Conservation (phyloP, 2,113 vertebrate species). For the Sebastes schlegelii region DNA sequence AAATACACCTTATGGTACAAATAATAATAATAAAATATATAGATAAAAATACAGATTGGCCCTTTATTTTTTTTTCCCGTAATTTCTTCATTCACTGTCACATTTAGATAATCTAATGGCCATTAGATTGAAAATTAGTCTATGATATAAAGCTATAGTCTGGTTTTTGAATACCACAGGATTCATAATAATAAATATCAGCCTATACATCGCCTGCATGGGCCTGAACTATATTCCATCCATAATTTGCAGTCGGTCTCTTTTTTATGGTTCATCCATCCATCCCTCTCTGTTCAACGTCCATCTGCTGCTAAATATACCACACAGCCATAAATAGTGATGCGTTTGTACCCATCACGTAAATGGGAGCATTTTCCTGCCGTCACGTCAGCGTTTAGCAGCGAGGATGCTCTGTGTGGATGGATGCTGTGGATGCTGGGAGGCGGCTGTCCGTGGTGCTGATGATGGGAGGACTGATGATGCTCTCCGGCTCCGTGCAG, state of each 20-base stretch:
- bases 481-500: slow-evolving; percentile 62
- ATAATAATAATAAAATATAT: background rate
- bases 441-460: slow-evolving; percentile 73
- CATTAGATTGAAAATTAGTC: background rate
- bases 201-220: background rate
- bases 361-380: slow-evolving; percentile 5
- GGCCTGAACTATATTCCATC: background rate
- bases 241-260: background rate
- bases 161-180: background rate
- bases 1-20: background rate
- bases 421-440: slow-evolving; percentile 12
- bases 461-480: slow-evolving; percentile 66
- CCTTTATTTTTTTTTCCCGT: background rate
- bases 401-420: background rate
- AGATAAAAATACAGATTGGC: background rate
- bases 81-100: background rate
- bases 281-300: background rate
- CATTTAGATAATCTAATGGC: background rate
- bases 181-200: background rate
- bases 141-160: background rate
- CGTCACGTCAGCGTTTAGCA: slow-evolving; percentile 35
- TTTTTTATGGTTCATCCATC: slow-evolving; percentile 14
- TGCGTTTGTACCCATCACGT: slow-evolving; percentile 43
- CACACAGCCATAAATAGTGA: slow-evolving; percentile 43
- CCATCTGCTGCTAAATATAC: slow-evolving; percentile 31